A percentile compares a stretch with the other conserved stretches of the same genome.
These are phyloP conservation scores for Neoscelio sp. DNA, from an alignment of 2,888 invertebrate genomes.

Conservation along the genomic window DNA sequence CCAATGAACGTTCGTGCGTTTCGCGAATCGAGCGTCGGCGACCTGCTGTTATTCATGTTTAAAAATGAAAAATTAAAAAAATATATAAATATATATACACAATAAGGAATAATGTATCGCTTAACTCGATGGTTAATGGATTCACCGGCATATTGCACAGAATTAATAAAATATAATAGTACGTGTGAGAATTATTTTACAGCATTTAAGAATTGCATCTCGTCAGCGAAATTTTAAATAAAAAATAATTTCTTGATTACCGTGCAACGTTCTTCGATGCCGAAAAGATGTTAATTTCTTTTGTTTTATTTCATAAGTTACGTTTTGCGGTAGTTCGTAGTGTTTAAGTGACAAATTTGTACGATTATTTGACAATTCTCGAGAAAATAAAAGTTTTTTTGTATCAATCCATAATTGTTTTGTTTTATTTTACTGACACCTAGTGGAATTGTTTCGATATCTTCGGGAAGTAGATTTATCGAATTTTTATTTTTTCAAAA, in stretches of 20 bases:
- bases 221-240: constrained; percentile 24
- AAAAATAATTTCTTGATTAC: neutral
- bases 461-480: too few relatives aligned
- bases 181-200: constrained; percentile 32
- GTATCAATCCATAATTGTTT: constrained; percentile 37
- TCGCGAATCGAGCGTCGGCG: constrained; percentile 79
- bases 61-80: constrained; percentile 71
- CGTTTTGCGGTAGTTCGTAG: constrained; percentile 49
- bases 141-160: constrained; percentile 69
- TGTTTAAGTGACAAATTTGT: constrained; percentile 53
- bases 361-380: constrained; percentile 46
- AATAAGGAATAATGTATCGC: constrained; percentile 75
- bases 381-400: constrained; percentile 57
- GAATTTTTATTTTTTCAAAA: constrained; percentile 3
- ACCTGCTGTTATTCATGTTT: constrained; percentile 81
- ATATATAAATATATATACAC: constrained; percentile 68
- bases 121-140: constrained; percentile 75
- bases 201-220: constrained; percentile 2
- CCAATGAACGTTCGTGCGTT: constrained; percentile 74
- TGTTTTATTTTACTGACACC: neutral
- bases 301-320: constrained; percentile 22
- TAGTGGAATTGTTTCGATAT: constrained; percentile 18
- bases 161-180: constrained; percentile 67
- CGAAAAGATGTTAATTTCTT: constrained; percentile 31
- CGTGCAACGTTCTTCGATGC: constrained; percentile 10